Conservation (phyloP, 37 sponge, comb jelly and placozoan species). For the Bolinopsis microptera region DNA sequence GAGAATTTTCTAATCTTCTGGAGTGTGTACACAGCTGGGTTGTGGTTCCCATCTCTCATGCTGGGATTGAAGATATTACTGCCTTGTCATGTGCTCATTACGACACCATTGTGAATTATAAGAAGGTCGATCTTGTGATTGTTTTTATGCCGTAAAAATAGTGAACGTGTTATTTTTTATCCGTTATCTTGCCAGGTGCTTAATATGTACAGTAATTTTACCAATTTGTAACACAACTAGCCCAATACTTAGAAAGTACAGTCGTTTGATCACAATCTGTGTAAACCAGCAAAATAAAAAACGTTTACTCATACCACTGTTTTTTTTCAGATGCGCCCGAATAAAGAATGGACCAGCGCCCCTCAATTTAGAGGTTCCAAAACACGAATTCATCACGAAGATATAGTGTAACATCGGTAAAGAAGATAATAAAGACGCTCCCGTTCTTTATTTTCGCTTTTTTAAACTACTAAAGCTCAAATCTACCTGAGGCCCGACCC, state of each 20-base stretch:
- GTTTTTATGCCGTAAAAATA: too few relatives aligned
- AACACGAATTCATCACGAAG: slow-evolving; percentile 76
- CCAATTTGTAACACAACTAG: too few relatives aligned
- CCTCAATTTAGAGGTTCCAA: slow-evolving; percentile 86
- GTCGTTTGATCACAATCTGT: too few relatives aligned
- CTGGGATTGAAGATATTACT: slow-evolving; percentile 97
- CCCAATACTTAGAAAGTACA: too few relatives aligned
- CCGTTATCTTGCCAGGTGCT: too few relatives aligned
- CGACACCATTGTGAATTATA: slow-evolving; percentile 81
- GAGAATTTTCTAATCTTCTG: slow-evolving; percentile 58
- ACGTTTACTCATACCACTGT: too few relatives aligned
- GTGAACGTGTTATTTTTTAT: too few relatives aligned
- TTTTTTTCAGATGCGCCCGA: slow-evolving; percentile 72
- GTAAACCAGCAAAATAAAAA: too few relatives aligned
- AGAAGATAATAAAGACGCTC: background rate
- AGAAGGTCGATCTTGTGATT: too few relatives aligned
- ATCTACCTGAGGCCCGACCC: background rate
- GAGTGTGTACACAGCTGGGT: slow-evolving; percentile 97
- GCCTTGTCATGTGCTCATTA: slow-evolving; percentile 99
- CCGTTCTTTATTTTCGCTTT: background rate
- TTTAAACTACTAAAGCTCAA: background rate
- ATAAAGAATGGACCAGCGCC: slow-evolving; percentile 98
- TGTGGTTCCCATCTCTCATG: slow-evolving; percentile 97
- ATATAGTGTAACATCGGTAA: slow-evolving; percentile 54
- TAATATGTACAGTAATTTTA: too few relatives aligned